A percentile compares a stretch with the other conserved stretches of the same genome.
phyloP scores from a whole-genome alignment of 2,113 vertebrate genomes.

The Scartelaos histophorus region DNA sequence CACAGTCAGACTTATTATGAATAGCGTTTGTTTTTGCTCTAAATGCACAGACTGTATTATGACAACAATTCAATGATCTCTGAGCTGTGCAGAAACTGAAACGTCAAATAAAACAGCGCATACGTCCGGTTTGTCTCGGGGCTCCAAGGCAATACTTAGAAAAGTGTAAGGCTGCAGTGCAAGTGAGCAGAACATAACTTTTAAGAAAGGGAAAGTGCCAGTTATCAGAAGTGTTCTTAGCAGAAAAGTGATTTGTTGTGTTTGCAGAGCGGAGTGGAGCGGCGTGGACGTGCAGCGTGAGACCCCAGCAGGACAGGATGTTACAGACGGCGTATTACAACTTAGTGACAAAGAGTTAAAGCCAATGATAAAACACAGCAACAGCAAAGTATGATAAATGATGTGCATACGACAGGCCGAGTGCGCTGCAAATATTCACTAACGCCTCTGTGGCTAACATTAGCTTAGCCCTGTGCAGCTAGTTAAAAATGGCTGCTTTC shows the following conservation, averaged over 20 bases:
- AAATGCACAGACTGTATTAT: neutral
- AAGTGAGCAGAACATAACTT: slow-evolving; percentile 1
- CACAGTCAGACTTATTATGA: slow-evolving; percentile 6
- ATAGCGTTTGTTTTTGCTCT: slow-evolving; percentile 6
- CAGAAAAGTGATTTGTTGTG: slow-evolving; percentile 20
- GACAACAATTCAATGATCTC: neutral
- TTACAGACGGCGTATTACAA: neutral
- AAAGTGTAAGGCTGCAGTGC: neutral
- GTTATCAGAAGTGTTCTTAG: slow-evolving; percentile 26
- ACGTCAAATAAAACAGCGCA: neutral
- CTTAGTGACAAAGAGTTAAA: slow-evolving; percentile 23
- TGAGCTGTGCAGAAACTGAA: neutral
- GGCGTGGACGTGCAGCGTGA: slow-evolving; percentile 30
- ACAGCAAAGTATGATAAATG: slow-evolving; percentile 28
- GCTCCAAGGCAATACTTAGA: neutral
- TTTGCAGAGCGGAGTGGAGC: slow-evolving; percentile 23
- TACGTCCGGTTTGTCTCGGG: neutral
- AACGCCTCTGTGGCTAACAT: slow-evolving; percentile 69
- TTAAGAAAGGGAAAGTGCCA: slow-evolving; percentile 3
- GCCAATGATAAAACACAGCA: neutral
- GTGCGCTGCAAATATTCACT: slow-evolving; percentile 70
- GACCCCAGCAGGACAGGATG: slow-evolving; percentile 2
- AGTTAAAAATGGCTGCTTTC: slow-evolving; percentile 94
- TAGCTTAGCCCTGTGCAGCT: slow-evolving; percentile 75
- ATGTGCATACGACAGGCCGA: slow-evolving; percentile 63